Conservation (phyloP, 2,113 vertebrate genomes). For the Bubalus kerabau region DNA sequence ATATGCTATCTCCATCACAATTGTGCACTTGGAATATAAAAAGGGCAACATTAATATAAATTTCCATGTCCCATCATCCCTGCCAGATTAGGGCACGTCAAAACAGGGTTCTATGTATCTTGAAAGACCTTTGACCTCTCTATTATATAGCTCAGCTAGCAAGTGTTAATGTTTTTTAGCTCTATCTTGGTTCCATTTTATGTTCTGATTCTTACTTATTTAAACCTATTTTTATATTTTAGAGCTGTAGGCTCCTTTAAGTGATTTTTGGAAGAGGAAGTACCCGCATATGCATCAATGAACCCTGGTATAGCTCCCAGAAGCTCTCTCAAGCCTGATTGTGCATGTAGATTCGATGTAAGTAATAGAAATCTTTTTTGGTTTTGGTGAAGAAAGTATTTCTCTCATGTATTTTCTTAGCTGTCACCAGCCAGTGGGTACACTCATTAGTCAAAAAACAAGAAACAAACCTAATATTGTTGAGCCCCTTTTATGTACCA, state of each 20-base stretch:
- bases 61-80: not conserved
- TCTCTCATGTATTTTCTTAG: conserved; percentile 10
- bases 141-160: not conserved
- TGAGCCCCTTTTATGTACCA: not conserved
- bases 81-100: not conserved
- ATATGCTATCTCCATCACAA: not conserved
- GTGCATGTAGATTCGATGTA: not conserved
- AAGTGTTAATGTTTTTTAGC: not conserved
- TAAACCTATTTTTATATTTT: not conserved
- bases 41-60: not conserved
- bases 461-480: not conserved
- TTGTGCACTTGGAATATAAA: not conserved
- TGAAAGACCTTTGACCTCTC: not conserved
- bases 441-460: not conserved
- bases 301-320: not conserved
- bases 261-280: not conserved
- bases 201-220: not conserved
- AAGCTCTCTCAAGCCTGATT: not conserved
- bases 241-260: not conserved
- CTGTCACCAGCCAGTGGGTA: not conserved
- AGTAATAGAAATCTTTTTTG: not conserved
- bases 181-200: not conserved
- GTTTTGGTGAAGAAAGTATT: not conserved
- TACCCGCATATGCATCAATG: not conserved
- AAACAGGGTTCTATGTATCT: not conserved